Base-by-base conservation (phyloP, 2,113 vertebrate species). In the Sterrhoptilus dennistouni region DNA sequence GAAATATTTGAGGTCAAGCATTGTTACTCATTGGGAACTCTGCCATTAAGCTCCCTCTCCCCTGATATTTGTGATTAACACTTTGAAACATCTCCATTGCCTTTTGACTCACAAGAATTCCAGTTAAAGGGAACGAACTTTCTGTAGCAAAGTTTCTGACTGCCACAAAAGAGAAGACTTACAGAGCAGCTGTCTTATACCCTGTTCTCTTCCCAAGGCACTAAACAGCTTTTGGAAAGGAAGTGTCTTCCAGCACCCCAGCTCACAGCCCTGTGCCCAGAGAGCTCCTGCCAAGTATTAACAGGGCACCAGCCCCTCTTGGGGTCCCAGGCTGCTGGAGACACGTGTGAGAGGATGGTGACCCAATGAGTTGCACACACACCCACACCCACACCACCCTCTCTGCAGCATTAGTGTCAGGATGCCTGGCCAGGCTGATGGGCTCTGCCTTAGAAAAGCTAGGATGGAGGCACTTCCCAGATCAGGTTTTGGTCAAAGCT, bases 61-160 rank as follows among this genome's bases (percentile, higher is more conserved):
- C 93, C n/a, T 89, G 87, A 72, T 91, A 96, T 15, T 93, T 85
- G 80, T 93, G 90, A 96, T 96, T 91, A 97, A 85, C 91, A 74
- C 92, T 88, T 80, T 17, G 61, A 87, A 95, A 93, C 54, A 90
- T 96, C 87, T 94, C 54, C 56, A 61, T 47, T 63, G 84, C 82
- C 90, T 85, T 94, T 94, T 87, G 82, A 94, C 78, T 96, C 90
- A 93, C 69, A 90, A 61, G 25, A 77, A 77, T 87, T 93, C 63
- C 93, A 68, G 70, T 93, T 72, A 80, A 85, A 89, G 45, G 74
- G 54, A 77, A 63, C 19, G 1, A 10, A 38, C 27, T 70, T 78
- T 83, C 86, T 86, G 72, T 24, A 61, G 69, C 81, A 61, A 91
- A 89, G 23, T 63, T 93, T 83, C 84, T 90, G 74, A 33, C 65